Evolutionary conservation across 2,113 vertebrate species (phyloP), one percentile per base, ranked within the genome.

Genomic region (Lepisosteus osseus): DNA sequence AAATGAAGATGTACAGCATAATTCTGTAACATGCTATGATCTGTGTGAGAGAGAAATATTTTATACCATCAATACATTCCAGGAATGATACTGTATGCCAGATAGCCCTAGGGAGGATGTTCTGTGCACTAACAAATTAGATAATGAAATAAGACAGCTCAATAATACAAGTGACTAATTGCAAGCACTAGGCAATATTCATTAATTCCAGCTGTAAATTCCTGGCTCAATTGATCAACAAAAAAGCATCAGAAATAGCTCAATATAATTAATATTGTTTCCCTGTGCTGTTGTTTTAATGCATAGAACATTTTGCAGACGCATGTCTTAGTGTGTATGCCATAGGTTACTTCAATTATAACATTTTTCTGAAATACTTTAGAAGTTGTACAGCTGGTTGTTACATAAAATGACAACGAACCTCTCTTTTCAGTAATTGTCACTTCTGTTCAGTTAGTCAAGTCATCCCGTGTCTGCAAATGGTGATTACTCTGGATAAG

Each of bases 121-220:
- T 85, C 80, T 73, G 77, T 72, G 79, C 76, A 86, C 81, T 85
- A 87, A 89, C 86, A 89, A 87, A 88, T 90, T 83, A 89, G 82
- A 86, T 84, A 82, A 80, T 83, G 84, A 87, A 90, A 89, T 86
- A 90, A 85, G 85, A 90, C 78, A 65, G 83, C 84, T 87, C 84
- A 89, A 84, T 89, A 86, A 83, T 77, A 73, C 80, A 73, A 81
- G 74, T 84, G 77, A 87, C 85, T 88, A 86, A 88, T 82, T 89
- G 82, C 85, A 77, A 71, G 83, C 78, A 82, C 74, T 41, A 54
- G 79, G 74, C 82, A 80, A 76, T 77, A 68, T 76, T 86, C 83
- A 89, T 88, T 86, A 85, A 82, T 85, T 88, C 85, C 70, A 82
- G 82, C 82, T 81, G 79, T 81, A 76, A 72, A 73, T 76, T 86